These are phyloP conservation scores for Chelmon rostratus DNA, from an alignment of 2,797 vertebrate genomes.

Conservation along the genomic window DNA sequence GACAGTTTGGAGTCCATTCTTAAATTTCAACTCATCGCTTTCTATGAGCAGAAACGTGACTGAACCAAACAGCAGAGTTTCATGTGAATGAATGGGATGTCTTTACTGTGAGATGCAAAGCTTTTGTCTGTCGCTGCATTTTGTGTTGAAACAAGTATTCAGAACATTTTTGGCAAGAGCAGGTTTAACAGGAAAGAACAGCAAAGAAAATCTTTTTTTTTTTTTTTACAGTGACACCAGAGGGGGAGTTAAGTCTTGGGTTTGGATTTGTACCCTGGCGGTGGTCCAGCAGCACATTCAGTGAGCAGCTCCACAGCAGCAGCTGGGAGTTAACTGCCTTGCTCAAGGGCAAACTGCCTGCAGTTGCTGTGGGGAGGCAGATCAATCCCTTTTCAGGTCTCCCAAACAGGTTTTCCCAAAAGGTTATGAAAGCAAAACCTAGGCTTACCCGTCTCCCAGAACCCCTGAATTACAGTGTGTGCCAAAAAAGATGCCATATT, in stretches of 20 bases:
- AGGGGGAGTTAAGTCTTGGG: conserved; percentile 13
- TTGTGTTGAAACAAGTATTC: conserved; percentile 30
- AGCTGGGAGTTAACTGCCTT: conserved; percentile 51
- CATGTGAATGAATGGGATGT: background rate
- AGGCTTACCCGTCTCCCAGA: background rate
- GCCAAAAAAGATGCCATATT: conserved; percentile 39
- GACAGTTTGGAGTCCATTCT: conserved; percentile 1
- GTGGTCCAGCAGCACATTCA: conserved; percentile 15
- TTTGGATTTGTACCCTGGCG: conserved; percentile 34
- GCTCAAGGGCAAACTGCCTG: conserved; percentile 59
- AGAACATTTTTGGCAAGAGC: background rate
- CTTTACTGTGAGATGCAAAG: background rate
- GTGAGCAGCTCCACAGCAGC: conserved; percentile 32
- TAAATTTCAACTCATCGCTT: conserved; percentile 19
- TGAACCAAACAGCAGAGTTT: background rate
- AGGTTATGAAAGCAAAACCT: conserved; percentile 13
- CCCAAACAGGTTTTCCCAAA: conserved; percentile 15
- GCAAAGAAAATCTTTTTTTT: background rate
- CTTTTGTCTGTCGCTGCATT: conserved; percentile 5
- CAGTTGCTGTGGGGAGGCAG: conserved; percentile 7
- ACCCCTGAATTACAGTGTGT: conserved; percentile 16
- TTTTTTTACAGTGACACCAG: conserved; percentile 14
- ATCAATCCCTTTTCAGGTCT: conserved; percentile 6
- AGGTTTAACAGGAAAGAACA: conserved; percentile 24
- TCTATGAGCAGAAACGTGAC: background rate